These are phyloP conservation scores for Cydia splendana DNA, from an alignment of 1,140 invertebrate genomes.

Conservation along the genomic window DNA sequence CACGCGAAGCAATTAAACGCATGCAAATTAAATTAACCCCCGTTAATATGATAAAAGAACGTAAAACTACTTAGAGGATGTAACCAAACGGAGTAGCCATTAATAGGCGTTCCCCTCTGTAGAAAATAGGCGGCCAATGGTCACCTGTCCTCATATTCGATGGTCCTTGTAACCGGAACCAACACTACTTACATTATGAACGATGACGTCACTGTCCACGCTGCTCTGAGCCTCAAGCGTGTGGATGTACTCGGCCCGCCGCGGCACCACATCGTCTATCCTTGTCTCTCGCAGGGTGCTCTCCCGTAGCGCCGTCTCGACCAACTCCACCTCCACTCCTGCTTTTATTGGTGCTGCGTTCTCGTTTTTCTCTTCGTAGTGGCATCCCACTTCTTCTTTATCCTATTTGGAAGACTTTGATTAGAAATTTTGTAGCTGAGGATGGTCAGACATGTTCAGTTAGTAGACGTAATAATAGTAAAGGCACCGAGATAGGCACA, in stretches of 20 bases:
- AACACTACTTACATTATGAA: slow-evolving; percentile 55
- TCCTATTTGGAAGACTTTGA: slow-evolving; percentile 50
- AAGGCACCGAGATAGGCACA: too few relatives aligned
- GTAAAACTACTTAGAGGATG: too few relatives aligned
- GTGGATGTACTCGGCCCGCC: slow-evolving; percentile 70
- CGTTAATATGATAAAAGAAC: not conserved
- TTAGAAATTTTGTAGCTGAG: not conserved
- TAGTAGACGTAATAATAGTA: too few relatives aligned
- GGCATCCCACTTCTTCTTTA: slow-evolving; percentile 75
- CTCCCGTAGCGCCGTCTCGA: slow-evolving; percentile 65
- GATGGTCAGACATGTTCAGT: too few relatives aligned
- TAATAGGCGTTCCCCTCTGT: too few relatives aligned
- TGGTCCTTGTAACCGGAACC: too few relatives aligned
- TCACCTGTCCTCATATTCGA: too few relatives aligned
- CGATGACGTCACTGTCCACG: slow-evolving; percentile 76
- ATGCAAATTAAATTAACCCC: slow-evolving; percentile 8
- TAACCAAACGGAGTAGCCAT: too few relatives aligned
- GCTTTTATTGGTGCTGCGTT: slow-evolving; percentile 50
- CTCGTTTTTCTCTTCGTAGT: slow-evolving; percentile 75
- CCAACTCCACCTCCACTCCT: slow-evolving; percentile 62
- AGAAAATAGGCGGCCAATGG: too few relatives aligned
- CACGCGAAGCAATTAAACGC: slow-evolving; percentile 14
- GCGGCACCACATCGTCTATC: slow-evolving; percentile 70
- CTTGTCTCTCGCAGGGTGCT: slow-evolving; percentile 65
- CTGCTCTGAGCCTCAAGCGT: slow-evolving; percentile 76